Base-by-base conservation (phyloP, 2,888 invertebrate species). In the Stenodera caucasica region DNA sequence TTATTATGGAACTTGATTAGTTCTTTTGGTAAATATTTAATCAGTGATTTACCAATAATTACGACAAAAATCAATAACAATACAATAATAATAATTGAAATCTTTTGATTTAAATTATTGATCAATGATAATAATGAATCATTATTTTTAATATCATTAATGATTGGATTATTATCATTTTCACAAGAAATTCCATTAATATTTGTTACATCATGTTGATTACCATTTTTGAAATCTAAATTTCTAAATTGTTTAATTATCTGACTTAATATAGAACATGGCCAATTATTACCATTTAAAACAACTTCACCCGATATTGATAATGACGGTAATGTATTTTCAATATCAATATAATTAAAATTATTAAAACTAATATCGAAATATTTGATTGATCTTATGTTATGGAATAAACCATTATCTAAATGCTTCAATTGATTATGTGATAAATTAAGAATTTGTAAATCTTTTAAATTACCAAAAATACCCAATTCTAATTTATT, bases 381-480 rank as follows among this genome's bases (percentile, higher is more conserved):
- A n/a, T 29, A 23, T 11, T 8, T 8, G 1, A 51, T 21, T 5
- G 5, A 14, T 30, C 30, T 51, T n/a, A 9, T 32, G 11, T 9
- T 32, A 23, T n/a, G 11, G 11, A 53, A 53, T 12, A 53, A 11
- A 12, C 53, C 53, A 15, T 37, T 37, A 9, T 33, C 12, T 14
- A 53, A 23, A 30, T 18, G 29, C 14, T 30, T 30, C 11, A 53
- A 23, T 15, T 37, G 33, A 33, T 53, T 53, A n/a, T 53, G 35
- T 8, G 53, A 53, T 21, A 53, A 30, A n/a, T 51, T 23, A 5
- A 51, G 14, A n/a, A 12, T n/a, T 30, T 18, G 4, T 14, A 50
- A 49, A n/a, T 18, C 1, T n/a, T 23, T 37, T 14, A 57, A 29
- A 18, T 53, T 53, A 14, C 21, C 32, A 53, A 57, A 57, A 26